phyloP scores from a whole-genome alignment of 2,797 vertebrate species.

The Microctenopoma lineatum region DNA sequence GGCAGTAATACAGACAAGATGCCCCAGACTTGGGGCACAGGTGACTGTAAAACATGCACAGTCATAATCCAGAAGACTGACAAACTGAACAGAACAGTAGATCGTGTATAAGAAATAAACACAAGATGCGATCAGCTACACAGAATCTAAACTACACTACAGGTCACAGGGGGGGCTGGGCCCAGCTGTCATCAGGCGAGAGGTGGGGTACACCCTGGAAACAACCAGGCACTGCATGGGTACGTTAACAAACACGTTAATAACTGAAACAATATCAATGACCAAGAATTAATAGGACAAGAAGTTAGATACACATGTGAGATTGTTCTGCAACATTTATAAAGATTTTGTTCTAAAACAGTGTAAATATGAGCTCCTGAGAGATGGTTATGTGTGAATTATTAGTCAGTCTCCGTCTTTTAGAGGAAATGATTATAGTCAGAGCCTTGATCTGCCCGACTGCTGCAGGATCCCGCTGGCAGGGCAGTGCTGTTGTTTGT shows the following conservation, averaged over 20 bases:
- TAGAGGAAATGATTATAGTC: slow-evolving; percentile 58
- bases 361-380: neutral
- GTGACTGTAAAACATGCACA: slow-evolving; percentile 42
- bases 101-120: slow-evolving; percentile 4
- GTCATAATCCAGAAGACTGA: slow-evolving; percentile 13
- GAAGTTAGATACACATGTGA: too few species aligned
- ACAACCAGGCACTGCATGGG: too few species aligned
- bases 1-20: slow-evolving; percentile 29
- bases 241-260: too few species aligned
- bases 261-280: too few species aligned
- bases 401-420: slow-evolving; percentile 31
- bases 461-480: slow-evolving; percentile 46
- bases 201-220: too few species aligned
- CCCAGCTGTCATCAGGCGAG: too few species aligned
- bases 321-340: too few species aligned
- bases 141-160: neutral
- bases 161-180: too few species aligned
- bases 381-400: neutral
- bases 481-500: slow-evolving; percentile 37
- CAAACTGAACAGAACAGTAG: neutral
- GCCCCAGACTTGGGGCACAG: slow-evolving; percentile 21
- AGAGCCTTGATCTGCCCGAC: slow-evolving; percentile 51
- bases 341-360: too few species aligned
- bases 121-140: neutral
- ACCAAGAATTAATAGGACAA: too few species aligned